Evolutionary conservation across 2,888 invertebrate genomes (phyloP).

Genomic region (Caenorhabditis sp.): DNA sequence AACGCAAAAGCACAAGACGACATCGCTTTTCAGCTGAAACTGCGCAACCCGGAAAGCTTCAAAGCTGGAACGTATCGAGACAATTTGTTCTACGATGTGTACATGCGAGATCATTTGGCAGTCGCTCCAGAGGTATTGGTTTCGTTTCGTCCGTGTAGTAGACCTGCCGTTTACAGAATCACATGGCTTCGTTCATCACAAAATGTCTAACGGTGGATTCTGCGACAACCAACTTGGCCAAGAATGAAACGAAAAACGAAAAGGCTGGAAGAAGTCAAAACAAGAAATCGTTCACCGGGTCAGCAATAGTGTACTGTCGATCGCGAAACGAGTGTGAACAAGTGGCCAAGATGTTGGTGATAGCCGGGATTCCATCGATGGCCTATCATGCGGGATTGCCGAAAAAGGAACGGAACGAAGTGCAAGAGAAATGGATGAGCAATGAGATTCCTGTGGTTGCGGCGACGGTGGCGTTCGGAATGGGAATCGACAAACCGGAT

Average conservation of each 20-base stretch:
- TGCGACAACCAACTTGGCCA: neutral
- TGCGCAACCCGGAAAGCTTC: conserved; percentile 86
- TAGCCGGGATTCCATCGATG: conserved; percentile 83
- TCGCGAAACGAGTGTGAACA: conserved; percentile 94
- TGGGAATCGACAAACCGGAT: conserved; percentile 97
- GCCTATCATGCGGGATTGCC: conserved; percentile 81
- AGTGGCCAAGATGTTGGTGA: conserved; percentile 89
- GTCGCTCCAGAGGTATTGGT: conserved; percentile 70
- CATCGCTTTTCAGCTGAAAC: conserved; percentile 89
- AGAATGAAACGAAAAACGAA: conserved; percentile 36
- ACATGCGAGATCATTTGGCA: conserved; percentile 90
- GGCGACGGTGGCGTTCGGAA: conserved; percentile 98
- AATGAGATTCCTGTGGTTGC: conserved; percentile 93
- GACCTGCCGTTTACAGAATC: conserved; percentile 58
- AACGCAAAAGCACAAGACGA: conserved; percentile 90
- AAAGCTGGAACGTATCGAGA: conserved; percentile 91
- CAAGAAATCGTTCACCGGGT: conserved; percentile 65
- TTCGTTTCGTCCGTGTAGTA: neutral
- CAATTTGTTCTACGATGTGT: conserved; percentile 96
- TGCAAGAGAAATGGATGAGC: conserved; percentile 94
- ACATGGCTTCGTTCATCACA: conserved; percentile 86
- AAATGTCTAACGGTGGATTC: conserved; percentile 59
- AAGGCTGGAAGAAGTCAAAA: conserved; percentile 32
- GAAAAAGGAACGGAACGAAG: conserved; percentile 87
- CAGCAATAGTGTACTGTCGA: conserved; percentile 93